Conservation (phyloP, 2,797 vertebrate species). For the Brotula barbata region DNA sequence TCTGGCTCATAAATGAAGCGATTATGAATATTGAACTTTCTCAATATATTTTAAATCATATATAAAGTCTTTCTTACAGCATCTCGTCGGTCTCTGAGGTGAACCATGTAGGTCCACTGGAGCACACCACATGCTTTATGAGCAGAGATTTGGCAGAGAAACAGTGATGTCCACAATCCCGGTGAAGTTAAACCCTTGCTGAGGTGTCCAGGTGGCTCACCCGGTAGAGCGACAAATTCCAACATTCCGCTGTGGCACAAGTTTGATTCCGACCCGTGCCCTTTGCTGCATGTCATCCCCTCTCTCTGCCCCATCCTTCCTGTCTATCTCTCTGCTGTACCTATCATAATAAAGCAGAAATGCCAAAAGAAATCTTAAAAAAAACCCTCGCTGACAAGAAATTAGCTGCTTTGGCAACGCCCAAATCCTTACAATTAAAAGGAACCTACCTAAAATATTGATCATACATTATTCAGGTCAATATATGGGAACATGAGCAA, state of each 20-base stretch:
- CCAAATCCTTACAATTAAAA: slow-evolving; percentile 11
- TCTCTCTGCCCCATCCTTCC: too few species aligned
- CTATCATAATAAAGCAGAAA: too few species aligned
- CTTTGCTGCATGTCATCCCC: too few species aligned
- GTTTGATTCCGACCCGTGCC: too few species aligned
- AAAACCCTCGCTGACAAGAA: background rate
- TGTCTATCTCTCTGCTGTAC: too few species aligned
- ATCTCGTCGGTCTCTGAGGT: slow-evolving; percentile 8
- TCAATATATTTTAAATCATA: slow-evolving; percentile 5
- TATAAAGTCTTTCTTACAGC: slow-evolving; percentile 4
- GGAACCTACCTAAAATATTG: slow-evolving; percentile 1
- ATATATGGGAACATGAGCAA: slow-evolving; percentile 35
- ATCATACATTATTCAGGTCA: slow-evolving; percentile 15
- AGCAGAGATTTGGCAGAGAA: slow-evolving; percentile 18
- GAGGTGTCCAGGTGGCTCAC: too few species aligned
- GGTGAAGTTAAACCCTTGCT: slow-evolving; percentile 11
- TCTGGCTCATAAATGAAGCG: background rate
- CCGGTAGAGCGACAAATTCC: too few species aligned
- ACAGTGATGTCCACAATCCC: slow-evolving; percentile 13
- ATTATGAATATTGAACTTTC: slow-evolving; percentile 4
- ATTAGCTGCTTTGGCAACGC: background rate
- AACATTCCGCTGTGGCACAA: too few species aligned
- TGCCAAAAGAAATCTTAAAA: too few species aligned
- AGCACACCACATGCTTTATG: slow-evolving; percentile 13
- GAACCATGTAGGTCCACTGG: background rate